Conservation (phyloP, 2,113 vertebrate species). For the Struthidea cinerea region DNA sequence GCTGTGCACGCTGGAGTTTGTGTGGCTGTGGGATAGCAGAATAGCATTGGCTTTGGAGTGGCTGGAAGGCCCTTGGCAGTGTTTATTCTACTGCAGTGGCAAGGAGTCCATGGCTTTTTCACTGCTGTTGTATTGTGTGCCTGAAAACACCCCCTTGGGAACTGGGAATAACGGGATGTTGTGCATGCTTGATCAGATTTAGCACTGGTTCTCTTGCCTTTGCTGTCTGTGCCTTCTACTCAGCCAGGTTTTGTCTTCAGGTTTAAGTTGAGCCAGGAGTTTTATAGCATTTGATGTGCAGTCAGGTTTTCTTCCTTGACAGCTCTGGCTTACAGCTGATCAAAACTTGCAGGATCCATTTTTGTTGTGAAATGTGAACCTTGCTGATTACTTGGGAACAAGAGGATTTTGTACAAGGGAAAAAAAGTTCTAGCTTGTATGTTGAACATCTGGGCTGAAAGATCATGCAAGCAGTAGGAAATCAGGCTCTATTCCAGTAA, state of each 20-base stretch:
- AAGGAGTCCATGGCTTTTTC: neutral
- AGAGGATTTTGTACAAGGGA: neutral
- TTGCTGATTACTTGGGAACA: neutral
- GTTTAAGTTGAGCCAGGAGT: neutral
- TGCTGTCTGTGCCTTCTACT: neutral
- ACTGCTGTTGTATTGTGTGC: neutral
- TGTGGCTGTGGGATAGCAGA: neutral
- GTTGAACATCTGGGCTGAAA: neutral
- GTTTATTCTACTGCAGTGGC: neutral
- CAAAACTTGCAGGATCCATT: neutral
- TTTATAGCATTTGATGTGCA: neutral
- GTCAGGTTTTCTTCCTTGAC: neutral
- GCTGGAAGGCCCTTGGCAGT: neutral
- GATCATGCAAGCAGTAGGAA: neutral
- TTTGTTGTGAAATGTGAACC: neutral
- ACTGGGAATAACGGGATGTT: neutral
- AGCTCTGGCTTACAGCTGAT: neutral
- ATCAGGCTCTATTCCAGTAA: neutral
- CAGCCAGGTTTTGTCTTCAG: neutral
- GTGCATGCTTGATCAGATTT: neutral
- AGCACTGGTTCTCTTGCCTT: neutral
- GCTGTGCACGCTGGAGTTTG: neutral
- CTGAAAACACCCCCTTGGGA: neutral
- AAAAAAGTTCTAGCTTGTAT: neutral
- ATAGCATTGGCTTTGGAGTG: fast-evolving